A percentile compares a stretch with the other conserved stretches of the same genome.
Conservation (phyloP, 2,113 vertebrate genomes). For the Eurystomus gularis region DNA sequence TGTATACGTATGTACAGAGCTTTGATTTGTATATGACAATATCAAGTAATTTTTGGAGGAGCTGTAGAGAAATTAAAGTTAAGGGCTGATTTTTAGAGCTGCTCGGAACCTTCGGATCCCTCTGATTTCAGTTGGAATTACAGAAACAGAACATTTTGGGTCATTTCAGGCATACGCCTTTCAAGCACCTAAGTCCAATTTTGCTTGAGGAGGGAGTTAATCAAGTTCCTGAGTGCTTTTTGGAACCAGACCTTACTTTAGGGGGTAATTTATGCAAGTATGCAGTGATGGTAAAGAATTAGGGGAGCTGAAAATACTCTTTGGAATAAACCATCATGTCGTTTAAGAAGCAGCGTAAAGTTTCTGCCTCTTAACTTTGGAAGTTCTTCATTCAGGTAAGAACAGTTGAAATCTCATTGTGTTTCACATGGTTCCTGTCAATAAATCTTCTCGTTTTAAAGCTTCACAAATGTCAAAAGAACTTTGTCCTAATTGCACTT, state of each 20-base stretch:
- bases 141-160: neutral
- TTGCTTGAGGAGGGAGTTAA: neutral
- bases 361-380: neutral
- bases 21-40: neutral
- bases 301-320: neutral
- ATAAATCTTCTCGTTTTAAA: neutral
- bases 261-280: neutral
- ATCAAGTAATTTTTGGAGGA: neutral
- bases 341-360: neutral
- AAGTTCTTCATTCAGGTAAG: neutral
- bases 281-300: neutral
- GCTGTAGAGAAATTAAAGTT: neutral
- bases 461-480: neutral
- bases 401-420: neutral
- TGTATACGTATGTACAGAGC: constrained; percentile 89
- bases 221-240: neutral
- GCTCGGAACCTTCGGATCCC: neutral
- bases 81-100: neutral
- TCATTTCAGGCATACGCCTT: neutral
- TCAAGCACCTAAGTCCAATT: neutral
- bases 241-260: neutral
- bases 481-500: neutral
- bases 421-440: neutral
- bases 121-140: neutral
- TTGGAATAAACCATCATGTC: neutral